These are phyloP conservation scores for Glaucopsyche alexis DNA, from an alignment of 2,888 invertebrate species.

Conservation along the genomic window DNA sequence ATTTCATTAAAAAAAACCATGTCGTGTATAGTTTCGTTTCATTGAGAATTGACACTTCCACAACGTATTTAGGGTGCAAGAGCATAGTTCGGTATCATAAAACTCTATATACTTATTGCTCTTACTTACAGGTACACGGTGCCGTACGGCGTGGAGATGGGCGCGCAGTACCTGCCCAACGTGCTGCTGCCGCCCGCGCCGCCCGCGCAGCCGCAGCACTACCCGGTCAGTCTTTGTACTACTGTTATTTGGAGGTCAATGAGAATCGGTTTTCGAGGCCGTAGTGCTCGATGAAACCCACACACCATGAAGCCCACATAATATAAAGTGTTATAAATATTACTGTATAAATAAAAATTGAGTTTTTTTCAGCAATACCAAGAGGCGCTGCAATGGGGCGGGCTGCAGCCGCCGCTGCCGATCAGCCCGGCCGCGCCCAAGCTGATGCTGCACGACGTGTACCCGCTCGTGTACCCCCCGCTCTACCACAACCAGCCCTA, in stretches of 20 bases:
- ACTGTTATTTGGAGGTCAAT: too few relatives aligned
- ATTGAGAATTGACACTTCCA: too few relatives aligned
- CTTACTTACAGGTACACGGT: neutral
- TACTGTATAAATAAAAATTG: too few relatives aligned
- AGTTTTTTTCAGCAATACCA: slow-evolving; percentile 50
- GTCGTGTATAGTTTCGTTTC: too few relatives aligned
- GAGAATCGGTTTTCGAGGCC: too few relatives aligned
- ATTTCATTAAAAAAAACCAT: too few relatives aligned
- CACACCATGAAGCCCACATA: too few relatives aligned
- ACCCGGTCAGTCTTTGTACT: slow-evolving; percentile 34
- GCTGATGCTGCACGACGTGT: slow-evolving; percentile 56
- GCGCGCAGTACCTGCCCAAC: slow-evolving; percentile 43
- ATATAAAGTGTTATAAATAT: too few relatives aligned
- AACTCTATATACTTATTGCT: neutral
- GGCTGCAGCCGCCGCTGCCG: slow-evolving; percentile 41
- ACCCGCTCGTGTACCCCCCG: slow-evolving; percentile 52
- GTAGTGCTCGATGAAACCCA: too few relatives aligned
- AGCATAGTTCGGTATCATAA: too few relatives aligned
- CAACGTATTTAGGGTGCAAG: too few relatives aligned
- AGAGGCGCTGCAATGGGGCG: slow-evolving; percentile 57
- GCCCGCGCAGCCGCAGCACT: slow-evolving; percentile 48
- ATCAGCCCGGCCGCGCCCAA: slow-evolving; percentile 47
- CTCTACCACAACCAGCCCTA: slow-evolving; percentile 49
- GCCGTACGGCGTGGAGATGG: slow-evolving; percentile 4
- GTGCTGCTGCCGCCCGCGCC: slow-evolving; percentile 53